phyloP scores from a whole-genome alignment of 2,888 invertebrate species.

The Mongoloraphidia duomilia region DNA sequence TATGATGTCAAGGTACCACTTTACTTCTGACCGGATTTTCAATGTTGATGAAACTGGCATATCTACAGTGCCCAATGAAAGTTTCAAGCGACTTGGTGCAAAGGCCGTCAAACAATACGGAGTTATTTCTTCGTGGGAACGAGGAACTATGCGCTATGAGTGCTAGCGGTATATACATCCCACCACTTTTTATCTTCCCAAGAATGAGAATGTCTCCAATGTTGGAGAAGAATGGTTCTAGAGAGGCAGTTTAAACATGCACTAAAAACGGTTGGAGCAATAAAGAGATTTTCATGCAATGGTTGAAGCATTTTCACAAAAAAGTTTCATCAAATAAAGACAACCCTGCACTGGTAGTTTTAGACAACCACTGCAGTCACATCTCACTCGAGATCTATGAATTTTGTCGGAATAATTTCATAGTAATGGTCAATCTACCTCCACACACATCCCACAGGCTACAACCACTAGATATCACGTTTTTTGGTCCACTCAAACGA shows the following conservation, averaged over 20 bases:
- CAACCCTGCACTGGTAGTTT: conserved; percentile 5
- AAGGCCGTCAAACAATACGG: background rate
- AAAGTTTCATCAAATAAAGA: conserved; percentile 5
- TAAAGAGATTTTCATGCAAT: conserved; percentile 8
- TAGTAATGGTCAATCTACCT: conserved; percentile 8
- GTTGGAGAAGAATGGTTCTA: conserved; percentile 6
- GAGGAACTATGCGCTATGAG: background rate
- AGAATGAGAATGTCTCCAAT: background rate
- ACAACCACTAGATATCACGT: no score
- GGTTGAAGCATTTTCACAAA: conserved; percentile 9
- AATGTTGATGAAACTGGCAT: conserved; percentile 30
- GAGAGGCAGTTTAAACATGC: background rate
- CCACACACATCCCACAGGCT: no score
- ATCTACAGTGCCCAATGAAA: conserved; percentile 25
- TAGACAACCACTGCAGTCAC: conserved; percentile 8
- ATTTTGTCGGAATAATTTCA: conserved; percentile 7
- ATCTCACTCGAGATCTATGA: conserved; percentile 9
- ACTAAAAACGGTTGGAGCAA: conserved; percentile 8
- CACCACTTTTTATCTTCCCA: background rate
- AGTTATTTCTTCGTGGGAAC: background rate
- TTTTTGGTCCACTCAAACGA: no score
- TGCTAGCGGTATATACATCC: background rate
- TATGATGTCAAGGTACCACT: no score
- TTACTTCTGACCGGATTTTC: no score
- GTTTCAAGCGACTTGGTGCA: background rate